phyloP scores from a whole-genome alignment of 2,113 vertebrate genomes.

The Diadophis punctatus region DNA sequence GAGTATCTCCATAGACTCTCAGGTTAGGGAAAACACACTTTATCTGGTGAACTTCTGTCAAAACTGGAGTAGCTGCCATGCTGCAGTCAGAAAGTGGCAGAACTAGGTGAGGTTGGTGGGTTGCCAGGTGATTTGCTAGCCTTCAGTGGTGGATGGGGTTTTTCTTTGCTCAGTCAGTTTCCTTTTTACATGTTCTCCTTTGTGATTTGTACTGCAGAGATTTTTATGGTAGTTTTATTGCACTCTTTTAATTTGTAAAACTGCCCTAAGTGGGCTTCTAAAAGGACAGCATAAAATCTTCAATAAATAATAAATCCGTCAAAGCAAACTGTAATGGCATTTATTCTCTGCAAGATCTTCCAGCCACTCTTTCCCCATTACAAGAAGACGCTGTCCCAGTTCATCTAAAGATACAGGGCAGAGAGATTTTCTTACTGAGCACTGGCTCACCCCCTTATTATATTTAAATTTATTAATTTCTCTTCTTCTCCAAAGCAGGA shows the following conservation, averaged over 20 bases:
- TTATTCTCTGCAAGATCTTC: neutral
- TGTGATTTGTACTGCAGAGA: neutral
- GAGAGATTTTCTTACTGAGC: neutral
- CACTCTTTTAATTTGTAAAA: conserved; percentile 10
- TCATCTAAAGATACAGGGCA: neutral
- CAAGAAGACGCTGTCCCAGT: neutral
- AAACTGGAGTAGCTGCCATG: neutral
- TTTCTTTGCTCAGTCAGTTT: neutral
- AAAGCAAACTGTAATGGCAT: neutral
- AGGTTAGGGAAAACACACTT: neutral
- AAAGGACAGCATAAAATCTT: conserved; percentile 2
- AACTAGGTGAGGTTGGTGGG: neutral
- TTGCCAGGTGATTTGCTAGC: neutral
- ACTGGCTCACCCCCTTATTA: neutral
- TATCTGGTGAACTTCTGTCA: neutral
- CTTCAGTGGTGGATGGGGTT: neutral
- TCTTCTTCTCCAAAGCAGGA: neutral
- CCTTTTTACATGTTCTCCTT: neutral
- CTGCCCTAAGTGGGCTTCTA: conserved; percentile 14
- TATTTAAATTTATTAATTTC: neutral
- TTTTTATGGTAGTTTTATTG: conserved; percentile 22
- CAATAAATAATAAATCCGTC: conserved; percentile 25
- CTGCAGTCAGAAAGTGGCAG: neutral
- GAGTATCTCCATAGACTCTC: neutral
- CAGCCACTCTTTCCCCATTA: neutral